Evolutionary conservation across 2,888 invertebrate genomes (phyloP).

Genomic region (Patella ulyssiponensis): DNA sequence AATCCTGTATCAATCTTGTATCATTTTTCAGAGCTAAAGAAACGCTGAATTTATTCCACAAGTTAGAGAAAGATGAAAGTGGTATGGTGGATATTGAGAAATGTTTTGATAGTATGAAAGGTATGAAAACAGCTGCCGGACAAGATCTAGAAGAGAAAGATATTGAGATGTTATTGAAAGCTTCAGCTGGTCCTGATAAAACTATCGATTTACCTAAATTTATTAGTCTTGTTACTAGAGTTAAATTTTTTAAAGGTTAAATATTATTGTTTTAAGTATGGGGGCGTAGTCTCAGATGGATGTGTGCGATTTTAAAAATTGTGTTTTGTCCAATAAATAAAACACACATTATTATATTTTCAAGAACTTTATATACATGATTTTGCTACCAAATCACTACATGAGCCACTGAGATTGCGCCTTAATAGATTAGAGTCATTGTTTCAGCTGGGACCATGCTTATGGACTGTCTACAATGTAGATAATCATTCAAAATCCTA

Average conservation of each 20-base stretch:
- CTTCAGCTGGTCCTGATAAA: constrained; percentile 52
- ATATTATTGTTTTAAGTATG: too few species aligned
- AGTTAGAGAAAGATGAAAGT: constrained; percentile 38
- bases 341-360: too few species aligned
- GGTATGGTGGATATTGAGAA: constrained; percentile 46
- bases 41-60: constrained; percentile 41
- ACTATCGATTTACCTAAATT: constrained; percentile 62
- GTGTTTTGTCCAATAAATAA: too few species aligned
- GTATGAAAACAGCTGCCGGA: constrained; percentile 46
- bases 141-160: constrained; percentile 45
- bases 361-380: too few species aligned
- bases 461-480: too few species aligned
- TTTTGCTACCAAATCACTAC: too few species aligned
- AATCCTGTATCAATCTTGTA: neutral
- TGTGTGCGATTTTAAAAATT: too few species aligned
- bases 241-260: neutral
- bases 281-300: too few species aligned
- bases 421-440: too few species aligned
- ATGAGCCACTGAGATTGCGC: too few species aligned
- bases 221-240: constrained; percentile 57
- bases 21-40: constrained; percentile 43
- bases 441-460: too few species aligned
- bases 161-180: constrained; percentile 50
- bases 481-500: too few species aligned
- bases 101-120: constrained; percentile 49